phyloP scores from a whole-genome alignment of 2,888 invertebrate species.

The Serrognathus titanus region DNA sequence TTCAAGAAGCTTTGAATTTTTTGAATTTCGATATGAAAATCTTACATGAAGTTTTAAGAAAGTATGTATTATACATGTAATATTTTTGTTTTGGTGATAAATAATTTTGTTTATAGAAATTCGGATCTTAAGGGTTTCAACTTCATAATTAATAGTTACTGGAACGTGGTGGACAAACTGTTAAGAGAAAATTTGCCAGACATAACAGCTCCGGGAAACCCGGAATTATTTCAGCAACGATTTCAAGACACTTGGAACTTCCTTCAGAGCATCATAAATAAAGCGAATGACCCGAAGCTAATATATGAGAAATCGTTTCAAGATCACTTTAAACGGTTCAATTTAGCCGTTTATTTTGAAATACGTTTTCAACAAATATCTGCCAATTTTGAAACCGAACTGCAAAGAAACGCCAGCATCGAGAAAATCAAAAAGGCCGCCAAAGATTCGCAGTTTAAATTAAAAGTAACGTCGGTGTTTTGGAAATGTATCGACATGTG shows the following conservation, averaged over 20 bases:
- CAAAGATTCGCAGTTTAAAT: conserved; percentile 42
- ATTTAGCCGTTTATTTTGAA: conserved; percentile 95
- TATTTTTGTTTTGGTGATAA: neutral
- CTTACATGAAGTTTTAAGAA: conserved; percentile 40
- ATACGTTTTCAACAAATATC: conserved; percentile 93
- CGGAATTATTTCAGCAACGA: conserved; percentile 79
- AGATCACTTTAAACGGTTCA: conserved; percentile 79
- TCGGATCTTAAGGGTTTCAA: conserved; percentile 61
- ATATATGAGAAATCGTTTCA: conserved; percentile 71
- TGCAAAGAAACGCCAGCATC: conserved; percentile 36
- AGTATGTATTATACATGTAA: too few relatives aligned
- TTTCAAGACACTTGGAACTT: conserved; percentile 78
- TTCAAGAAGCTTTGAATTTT: conserved; percentile 66
- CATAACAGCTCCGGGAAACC: conserved; percentile 91
- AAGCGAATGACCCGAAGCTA: conserved; percentile 58
- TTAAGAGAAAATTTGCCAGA: conserved; percentile 76
- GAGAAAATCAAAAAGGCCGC: neutral
- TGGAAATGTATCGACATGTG: conserved; percentile 53
- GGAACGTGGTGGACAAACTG: conserved; percentile 80
- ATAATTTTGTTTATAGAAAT: conserved; percentile 44
- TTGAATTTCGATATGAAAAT: conserved; percentile 66
- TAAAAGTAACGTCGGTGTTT: conserved; percentile 52
- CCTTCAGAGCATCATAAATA: conserved; percentile 65
- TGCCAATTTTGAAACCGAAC: conserved; percentile 57
- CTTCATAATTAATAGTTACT: conserved; percentile 81